Base-by-base conservation (phyloP, 92 coral and sea anemone species). In the Palythoa heliodiscus region DNA sequence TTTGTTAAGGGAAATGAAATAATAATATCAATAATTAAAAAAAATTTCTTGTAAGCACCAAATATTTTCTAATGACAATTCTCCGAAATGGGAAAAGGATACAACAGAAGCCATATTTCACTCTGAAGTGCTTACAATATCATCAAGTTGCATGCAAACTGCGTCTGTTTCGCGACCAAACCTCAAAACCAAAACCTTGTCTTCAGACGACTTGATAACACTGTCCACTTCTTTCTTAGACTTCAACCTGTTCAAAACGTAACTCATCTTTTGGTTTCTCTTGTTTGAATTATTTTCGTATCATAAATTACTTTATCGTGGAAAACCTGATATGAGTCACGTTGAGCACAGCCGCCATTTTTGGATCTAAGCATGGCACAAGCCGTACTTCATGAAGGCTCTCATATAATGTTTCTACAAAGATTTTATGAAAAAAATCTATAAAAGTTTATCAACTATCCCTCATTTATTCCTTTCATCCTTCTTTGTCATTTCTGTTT, bases 151-250 rank as follows among this genome's bases (percentile, higher is more conserved):
- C 93, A 95, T 92, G 66, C 99, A 97, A 1, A 95, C 98, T 71
- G 88, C 29, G 75, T 97, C 99, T 35, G 89, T 79, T 71, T 97
- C 98, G 47, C 94, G 88, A 19, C 99, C 99, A 71, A 97, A 97
- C 75, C 99, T 87, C 79, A 97, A 82, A 81, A 97, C 99, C 25
- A 97, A 91, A 66, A 97, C 99, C 76, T 97, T 97, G 86, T 97
- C 99, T 80, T 97, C 99, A 14, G 98, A 91, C 71, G 77, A 78
- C 81, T 95, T 91, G 92, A 96, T 96, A 13, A 96, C 98, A 83
- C 93, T 93, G 83, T 96, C 99, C 11, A 96, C 84, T 39, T 94
- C 99, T 61, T 88, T 96, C 92, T 96, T 96, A 14, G 93, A 89
- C 22, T 76, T 88, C 73, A 96, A 87, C 75, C 86, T 93, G 75